Conservation (phyloP, 2,113 vertebrate species). For the Haemorhous mexicanus region DNA sequence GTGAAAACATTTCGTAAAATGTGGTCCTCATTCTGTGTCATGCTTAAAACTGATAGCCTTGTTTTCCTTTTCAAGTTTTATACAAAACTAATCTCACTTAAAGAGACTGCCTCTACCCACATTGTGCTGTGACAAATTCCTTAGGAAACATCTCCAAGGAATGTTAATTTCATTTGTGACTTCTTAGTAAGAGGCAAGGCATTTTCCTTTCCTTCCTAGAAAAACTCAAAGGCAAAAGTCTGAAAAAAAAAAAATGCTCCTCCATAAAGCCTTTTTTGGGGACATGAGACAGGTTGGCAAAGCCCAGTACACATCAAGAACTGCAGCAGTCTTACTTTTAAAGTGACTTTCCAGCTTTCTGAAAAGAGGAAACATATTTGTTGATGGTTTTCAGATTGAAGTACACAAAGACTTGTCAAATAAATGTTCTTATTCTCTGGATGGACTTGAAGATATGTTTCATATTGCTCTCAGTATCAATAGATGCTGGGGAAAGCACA, state of each 20-base stretch:
- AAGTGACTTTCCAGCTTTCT: neutral
- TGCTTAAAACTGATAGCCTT: neutral
- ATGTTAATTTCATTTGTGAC: neutral
- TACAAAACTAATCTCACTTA: neutral
- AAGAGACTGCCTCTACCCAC: neutral
- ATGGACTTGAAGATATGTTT: neutral
- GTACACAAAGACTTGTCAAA: neutral
- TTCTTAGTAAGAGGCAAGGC: neutral
- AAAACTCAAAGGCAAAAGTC: neutral
- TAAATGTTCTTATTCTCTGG: neutral
- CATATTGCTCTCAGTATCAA: neutral
- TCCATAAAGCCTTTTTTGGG: neutral
- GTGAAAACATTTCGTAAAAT: neutral
- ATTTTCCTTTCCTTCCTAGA: neutral
- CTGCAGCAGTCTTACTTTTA: neutral
- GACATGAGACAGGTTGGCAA: neutral
- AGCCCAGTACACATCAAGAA: neutral
- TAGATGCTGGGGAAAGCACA: neutral
- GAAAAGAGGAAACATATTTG: neutral
- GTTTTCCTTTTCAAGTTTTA: neutral
- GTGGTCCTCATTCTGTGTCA: neutral
- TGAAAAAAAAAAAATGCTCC: neutral
- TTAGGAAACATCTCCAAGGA: neutral
- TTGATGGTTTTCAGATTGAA: neutral
- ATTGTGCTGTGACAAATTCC: neutral